phyloP scores from a whole-genome alignment of 2,113 vertebrate genomes.

The Lutjanus erythropterus region DNA sequence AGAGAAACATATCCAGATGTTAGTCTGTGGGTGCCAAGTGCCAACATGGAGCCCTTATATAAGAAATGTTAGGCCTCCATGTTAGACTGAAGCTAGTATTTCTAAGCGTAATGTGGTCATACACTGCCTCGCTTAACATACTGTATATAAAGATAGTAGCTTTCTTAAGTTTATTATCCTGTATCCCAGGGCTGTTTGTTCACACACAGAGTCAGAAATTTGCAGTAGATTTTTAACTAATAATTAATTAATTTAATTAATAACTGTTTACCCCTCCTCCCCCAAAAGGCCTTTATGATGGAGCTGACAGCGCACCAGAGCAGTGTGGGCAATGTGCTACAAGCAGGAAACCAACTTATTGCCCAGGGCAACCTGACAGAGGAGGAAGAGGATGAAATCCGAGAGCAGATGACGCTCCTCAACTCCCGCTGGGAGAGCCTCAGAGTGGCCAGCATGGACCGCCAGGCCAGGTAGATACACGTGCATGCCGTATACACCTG shows the following conservation, averaged over 20 bases:
- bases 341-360: constrained; percentile 95
- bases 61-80: neutral
- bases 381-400: constrained; percentile 96
- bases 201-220: neutral
- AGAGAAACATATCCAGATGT: constrained; percentile 49
- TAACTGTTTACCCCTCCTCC: neutral
- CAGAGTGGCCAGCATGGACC: constrained; percentile 96
- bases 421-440: constrained; percentile 97
- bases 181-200: neutral
- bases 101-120: neutral
- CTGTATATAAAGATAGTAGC: neutral
- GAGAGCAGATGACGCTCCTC: constrained; percentile 96
- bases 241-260: no score
- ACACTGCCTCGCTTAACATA: neutral
- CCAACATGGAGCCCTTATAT: constrained; percentile 9
- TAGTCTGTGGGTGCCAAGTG: constrained; percentile 25
- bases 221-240: neutral
- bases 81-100: neutral
- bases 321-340: constrained; percentile 95
- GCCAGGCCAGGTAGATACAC: constrained; percentile 90
- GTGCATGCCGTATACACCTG: neutral
- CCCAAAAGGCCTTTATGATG: constrained; percentile 94
- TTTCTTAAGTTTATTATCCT: neutral
- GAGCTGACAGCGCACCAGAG: constrained; percentile 97
- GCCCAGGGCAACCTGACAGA: constrained; percentile 92